phyloP scores from a whole-genome alignment of 2,113 vertebrate species.

The Ptyas mucosa region DNA sequence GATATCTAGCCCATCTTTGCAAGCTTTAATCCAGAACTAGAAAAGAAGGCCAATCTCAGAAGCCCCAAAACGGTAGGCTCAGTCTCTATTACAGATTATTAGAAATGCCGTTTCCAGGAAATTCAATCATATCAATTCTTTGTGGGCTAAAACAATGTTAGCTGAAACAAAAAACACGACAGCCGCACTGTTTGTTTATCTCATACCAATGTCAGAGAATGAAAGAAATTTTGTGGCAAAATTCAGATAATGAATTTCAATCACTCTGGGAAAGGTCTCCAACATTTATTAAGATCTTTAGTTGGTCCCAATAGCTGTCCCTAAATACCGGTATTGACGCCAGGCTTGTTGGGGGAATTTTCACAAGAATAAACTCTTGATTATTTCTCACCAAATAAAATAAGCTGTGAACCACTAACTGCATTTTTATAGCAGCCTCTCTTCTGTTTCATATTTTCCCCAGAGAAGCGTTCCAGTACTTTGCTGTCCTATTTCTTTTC shows the following conservation, averaged over 20 bases:
- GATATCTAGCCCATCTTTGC: neutral
- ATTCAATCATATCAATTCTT: neutral
- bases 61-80: neutral
- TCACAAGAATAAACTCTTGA: neutral
- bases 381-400: slow-evolving; percentile 1
- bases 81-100: neutral
- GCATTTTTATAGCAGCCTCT: slow-evolving; percentile 1
- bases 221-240: neutral
- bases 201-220: neutral
- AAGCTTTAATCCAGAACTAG: neutral
- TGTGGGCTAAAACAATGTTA: neutral
- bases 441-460: slow-evolving; percentile 45
- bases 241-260: neutral
- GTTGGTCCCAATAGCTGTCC: too few species aligned
- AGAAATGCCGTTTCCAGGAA: neutral
- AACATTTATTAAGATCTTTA: neutral
- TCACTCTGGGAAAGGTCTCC: neutral
- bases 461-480: neutral
- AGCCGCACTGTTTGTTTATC: neutral
- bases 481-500: neutral
- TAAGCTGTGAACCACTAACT: neutral
- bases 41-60: neutral
- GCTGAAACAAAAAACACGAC: neutral
- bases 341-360: neutral
- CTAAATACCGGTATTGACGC: neutral